These are phyloP conservation scores for Meriones psammophilus DNA, from an alignment of 2,797 vertebrate genomes.

Conservation along the genomic window DNA sequence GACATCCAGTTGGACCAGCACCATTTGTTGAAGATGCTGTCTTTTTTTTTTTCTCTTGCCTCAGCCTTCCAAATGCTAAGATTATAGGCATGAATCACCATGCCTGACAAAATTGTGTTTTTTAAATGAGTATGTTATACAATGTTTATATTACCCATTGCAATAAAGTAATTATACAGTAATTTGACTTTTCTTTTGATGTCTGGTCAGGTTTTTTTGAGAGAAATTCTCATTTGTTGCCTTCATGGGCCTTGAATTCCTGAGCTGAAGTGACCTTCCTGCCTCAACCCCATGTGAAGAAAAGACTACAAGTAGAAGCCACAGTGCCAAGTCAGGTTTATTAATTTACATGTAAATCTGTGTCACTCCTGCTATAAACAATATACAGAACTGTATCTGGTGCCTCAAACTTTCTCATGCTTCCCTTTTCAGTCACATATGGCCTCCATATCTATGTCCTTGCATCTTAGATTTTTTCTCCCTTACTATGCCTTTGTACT, in stretches of 20 bases:
- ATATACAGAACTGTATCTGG: not conserved
- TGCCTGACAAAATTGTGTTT: not conserved
- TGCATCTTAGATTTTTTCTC: not conserved
- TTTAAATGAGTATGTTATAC: not conserved
- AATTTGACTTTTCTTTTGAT: not conserved
- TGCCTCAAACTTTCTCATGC: not conserved
- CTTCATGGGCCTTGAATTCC: not conserved
- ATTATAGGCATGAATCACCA: not conserved
- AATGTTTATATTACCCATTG: not conserved
- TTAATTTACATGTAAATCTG: constrained; percentile 3
- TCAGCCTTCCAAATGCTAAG: not conserved
- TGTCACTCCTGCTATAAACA: not conserved
- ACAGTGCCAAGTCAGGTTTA: not conserved
- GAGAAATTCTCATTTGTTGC: not conserved
- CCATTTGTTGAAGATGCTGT: too few relatives aligned
- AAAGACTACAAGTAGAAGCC: not conserved
- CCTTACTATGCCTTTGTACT: not conserved
- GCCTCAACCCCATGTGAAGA: not conserved
- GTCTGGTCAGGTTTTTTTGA: not conserved
- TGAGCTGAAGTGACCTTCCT: not conserved
- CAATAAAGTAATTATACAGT: not conserved
- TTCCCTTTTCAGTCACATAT: not conserved
- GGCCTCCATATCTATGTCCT: not conserved
- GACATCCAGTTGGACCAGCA: too few relatives aligned
- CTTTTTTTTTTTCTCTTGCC: not conserved